Conservation (phyloP, 2,888 invertebrate genomes). For the Meloe dianella region DNA sequence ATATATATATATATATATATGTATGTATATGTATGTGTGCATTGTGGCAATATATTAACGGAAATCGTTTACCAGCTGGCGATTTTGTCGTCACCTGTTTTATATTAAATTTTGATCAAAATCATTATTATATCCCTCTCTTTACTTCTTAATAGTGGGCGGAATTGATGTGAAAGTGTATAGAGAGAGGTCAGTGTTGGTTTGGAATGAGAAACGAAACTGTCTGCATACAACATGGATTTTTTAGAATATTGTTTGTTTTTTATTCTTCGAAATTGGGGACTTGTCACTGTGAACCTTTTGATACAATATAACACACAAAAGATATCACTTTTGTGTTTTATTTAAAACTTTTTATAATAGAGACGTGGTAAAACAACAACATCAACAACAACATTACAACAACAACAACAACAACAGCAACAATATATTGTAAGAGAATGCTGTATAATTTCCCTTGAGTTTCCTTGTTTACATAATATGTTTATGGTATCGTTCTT, state of each 20-base stretch:
- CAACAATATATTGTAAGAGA: slow-evolving; percentile 4
- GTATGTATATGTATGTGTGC: no score
- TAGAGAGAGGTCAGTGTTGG: not conserved
- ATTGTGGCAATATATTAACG: no score
- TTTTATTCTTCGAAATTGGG: not conserved
- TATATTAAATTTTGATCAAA: slow-evolving; percentile 7
- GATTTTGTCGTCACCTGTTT: slow-evolving; percentile 10
- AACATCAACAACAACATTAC: not conserved
- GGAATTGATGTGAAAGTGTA: not conserved
- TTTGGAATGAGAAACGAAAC: no score
- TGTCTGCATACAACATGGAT: not conserved
- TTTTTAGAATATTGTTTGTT: not conserved
- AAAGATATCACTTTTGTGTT: not conserved
- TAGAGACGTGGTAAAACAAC: not conserved
- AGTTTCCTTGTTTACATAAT: slow-evolving; percentile 60
- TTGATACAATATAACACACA: no score
- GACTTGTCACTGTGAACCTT: not conserved
- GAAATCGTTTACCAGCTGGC: slow-evolving; percentile 7
- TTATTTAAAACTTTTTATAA: not conserved
- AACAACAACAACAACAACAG: not conserved
- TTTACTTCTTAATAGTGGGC: slow-evolving; percentile 15
- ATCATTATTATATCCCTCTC: not conserved
- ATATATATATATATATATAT: no score
- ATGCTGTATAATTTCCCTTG: slow-evolving; percentile 58
- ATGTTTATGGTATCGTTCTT: slow-evolving; percentile 54